These are phyloP conservation scores for Sarcophaga caerulescens DNA, from an alignment of 2,888 invertebrate species.

Conservation along the genomic window DNA sequence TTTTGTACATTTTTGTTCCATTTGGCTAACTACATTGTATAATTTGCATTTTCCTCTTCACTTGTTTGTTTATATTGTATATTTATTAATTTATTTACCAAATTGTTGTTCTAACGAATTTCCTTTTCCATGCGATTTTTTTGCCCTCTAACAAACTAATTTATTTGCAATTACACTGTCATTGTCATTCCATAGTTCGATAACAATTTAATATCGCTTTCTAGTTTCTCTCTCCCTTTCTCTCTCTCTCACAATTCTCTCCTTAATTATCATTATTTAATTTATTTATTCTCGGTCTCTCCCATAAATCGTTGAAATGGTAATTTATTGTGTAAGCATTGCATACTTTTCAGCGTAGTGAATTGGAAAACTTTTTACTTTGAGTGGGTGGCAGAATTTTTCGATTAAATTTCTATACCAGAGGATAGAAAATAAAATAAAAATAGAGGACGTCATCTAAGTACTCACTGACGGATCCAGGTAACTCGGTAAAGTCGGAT, in stretches of 20 bases:
- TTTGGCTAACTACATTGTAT: no score
- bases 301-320: neutral
- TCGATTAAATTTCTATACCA: no score
- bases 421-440: no score
- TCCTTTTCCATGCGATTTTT: neutral
- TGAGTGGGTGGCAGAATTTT: no score
- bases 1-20: no score
- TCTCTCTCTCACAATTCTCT: neutral
- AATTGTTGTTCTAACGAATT: constrained; percentile 8
- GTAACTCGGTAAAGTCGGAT: no score
- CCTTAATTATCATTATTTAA: neutral
- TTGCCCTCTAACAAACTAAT: neutral
- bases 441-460: no score
- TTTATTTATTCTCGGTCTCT: neutral
- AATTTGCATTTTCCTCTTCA: no score
- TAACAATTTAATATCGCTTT: neutral
- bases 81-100: neutral
- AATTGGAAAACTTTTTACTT: no score
- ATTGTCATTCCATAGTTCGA: constrained; percentile 5
- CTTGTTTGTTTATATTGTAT: neutral
- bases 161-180: constrained; percentile 33
- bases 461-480: no score
- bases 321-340: neutral
- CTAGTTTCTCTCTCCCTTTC: neutral
- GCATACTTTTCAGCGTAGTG: neutral